These are phyloP conservation scores for Podiceps cristatus DNA, from an alignment of 2,113 vertebrate species.

Conservation along the genomic window DNA sequence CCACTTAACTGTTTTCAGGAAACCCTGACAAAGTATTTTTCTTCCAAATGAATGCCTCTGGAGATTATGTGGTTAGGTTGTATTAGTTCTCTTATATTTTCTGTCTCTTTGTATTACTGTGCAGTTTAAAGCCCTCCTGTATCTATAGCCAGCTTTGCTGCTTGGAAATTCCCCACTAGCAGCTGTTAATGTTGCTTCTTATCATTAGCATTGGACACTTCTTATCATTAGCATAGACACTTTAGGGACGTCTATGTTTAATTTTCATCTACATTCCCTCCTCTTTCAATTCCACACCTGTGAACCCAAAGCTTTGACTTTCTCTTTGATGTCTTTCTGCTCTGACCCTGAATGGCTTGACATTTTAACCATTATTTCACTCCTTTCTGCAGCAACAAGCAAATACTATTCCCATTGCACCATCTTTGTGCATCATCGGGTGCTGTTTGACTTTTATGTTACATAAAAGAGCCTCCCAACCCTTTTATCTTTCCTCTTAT, in stretches of 20 bases:
- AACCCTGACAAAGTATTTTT: not conserved
- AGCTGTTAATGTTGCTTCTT: not conserved
- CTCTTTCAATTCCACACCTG: not conserved
- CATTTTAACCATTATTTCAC: not conserved
- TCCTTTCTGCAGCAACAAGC: not conserved
- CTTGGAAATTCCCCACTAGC: not conserved
- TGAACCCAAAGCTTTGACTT: not conserved
- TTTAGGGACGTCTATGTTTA: not conserved
- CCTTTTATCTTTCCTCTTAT: not conserved
- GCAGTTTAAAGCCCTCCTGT: not conserved
- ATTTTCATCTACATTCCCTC: not conserved
- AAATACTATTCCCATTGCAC: not conserved
- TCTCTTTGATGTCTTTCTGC: not conserved
- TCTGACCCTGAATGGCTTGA: not conserved
- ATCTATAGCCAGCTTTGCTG: not conserved
- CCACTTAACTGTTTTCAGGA: not conserved
- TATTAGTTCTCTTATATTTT: not conserved
- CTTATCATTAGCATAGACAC: not conserved
- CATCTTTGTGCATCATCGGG: not conserved
- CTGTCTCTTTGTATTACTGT: not conserved
- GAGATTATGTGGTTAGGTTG: not conserved
- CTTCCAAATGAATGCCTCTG: not conserved
- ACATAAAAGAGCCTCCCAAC: not conserved
- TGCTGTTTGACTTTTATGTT: not conserved
- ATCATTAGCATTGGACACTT: not conserved